phyloP scores from a whole-genome alignment of 2,113 vertebrate species.

The Natator depressus region DNA sequence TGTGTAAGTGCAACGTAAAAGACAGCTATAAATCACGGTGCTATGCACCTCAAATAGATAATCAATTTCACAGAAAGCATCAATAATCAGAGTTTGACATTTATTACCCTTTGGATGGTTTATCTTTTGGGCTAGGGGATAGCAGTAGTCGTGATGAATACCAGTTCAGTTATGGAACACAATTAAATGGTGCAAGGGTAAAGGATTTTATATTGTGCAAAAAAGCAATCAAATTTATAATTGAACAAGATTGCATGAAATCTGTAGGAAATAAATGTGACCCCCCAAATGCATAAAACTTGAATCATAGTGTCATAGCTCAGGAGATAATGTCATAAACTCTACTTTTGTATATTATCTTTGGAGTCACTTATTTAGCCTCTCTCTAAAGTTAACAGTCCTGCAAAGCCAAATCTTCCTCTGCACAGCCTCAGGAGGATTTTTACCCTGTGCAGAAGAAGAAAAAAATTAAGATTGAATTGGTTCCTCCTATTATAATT shows the following conservation, averaged over 20 bases:
- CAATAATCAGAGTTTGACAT: constrained; percentile 93
- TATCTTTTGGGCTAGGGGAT: constrained; percentile 91
- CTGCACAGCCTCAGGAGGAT: neutral
- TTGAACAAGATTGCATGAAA: constrained; percentile 65
- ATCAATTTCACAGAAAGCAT: constrained; percentile 96
- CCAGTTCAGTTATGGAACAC: constrained; percentile 83
- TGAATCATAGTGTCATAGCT: neutral
- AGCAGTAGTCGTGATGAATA: constrained; percentile 86
- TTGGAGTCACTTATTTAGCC: neutral
- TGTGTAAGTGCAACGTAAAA: constrained; percentile 72
- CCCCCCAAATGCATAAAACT: neutral
- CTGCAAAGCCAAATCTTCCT: neutral
- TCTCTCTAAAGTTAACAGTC: neutral
- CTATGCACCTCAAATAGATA: constrained; percentile 84
- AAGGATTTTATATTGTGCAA: constrained; percentile 68
- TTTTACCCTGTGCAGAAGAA: neutral
- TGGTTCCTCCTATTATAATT: rapidly evolving
- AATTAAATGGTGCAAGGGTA: constrained; percentile 81
- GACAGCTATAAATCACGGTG: constrained; percentile 79
- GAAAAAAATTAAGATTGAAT: neutral
- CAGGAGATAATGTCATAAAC: neutral
- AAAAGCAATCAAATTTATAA: constrained; percentile 70
- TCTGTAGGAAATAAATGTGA: constrained; percentile 61
- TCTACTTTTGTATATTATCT: neutral
- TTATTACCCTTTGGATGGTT: constrained; percentile 93